A percentile compares a stretch with the other conserved stretches of the same genome.
phyloP scores from a whole-genome alignment of 2,113 vertebrate genomes.

The Corapipo altera region DNA sequence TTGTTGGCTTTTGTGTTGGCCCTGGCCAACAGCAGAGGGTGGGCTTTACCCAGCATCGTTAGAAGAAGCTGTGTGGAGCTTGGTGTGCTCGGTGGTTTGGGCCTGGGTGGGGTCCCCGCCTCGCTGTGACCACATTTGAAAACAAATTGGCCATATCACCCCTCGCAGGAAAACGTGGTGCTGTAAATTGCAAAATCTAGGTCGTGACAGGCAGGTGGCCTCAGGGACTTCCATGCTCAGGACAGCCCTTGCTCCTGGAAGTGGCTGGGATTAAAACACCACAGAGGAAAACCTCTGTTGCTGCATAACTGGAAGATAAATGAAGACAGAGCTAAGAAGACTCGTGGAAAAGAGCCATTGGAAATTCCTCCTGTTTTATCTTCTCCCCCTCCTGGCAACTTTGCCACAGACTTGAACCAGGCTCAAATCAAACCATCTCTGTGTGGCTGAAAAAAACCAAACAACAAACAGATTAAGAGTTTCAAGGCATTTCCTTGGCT shows the following conservation, averaged over 20 bases:
- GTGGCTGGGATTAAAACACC: not conserved
- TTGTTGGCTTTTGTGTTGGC: not conserved
- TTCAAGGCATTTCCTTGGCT: not conserved
- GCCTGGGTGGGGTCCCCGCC: not conserved
- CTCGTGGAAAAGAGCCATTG: not conserved
- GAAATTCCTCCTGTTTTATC: not conserved
- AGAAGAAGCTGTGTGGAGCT: not conserved
- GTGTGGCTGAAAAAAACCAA: not conserved
- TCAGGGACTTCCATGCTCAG: not conserved
- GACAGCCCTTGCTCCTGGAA: not conserved
- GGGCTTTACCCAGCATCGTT: not conserved
- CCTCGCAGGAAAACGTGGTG: not conserved
- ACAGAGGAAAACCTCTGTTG: not conserved
- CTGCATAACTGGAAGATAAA: not conserved
- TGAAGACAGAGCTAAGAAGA: not conserved
- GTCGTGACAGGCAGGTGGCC: not conserved
- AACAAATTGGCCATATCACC: not conserved
- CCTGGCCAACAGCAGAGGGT: not conserved
- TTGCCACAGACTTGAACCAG: not conserved
- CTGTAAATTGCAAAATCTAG: not conserved
- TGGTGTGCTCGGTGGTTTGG: not conserved
- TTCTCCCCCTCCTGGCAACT: not conserved
- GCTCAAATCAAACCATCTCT: not conserved
- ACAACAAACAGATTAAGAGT: not conserved
- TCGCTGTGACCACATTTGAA: fast-evolving